A percentile compares a stretch with the other conserved stretches of the same genome.
Conservation (phyloP, 2,888 invertebrate genomes). For the Amphiduros pacificus region DNA sequence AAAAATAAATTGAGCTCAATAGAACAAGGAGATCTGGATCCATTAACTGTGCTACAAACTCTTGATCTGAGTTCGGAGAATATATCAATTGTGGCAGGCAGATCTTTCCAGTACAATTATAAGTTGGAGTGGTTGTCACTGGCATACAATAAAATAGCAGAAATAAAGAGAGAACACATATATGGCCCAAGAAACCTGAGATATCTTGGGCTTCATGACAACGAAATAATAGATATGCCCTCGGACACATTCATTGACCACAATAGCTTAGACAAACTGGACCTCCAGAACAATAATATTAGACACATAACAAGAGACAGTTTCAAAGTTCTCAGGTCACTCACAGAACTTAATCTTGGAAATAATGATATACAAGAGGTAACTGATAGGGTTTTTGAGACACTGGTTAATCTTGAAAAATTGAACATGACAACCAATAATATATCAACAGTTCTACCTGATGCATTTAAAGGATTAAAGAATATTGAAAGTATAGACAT, state of each 20-base stretch:
- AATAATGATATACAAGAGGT: not conserved
- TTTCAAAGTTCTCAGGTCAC: not conserved
- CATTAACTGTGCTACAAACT: not conserved
- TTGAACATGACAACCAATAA: not conserved
- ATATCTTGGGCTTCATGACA: not conserved
- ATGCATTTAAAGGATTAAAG: not conserved
- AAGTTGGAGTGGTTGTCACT: not conserved
- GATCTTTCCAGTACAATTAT: not conserved
- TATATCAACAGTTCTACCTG: not conserved
- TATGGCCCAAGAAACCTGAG: not conserved
- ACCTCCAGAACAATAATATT: not conserved
- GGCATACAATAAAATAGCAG: not conserved
- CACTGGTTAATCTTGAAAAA: not conserved
- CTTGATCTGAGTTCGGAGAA: not conserved
- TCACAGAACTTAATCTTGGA: not conserved
- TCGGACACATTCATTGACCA: not conserved
- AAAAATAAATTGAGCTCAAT: not conserved
- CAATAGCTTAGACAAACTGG: not conserved
- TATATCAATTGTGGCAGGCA: not conserved
- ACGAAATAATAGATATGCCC: not conserved
- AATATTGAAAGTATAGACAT: not conserved
- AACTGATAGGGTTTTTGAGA: not conserved
- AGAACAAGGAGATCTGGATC: not conserved
- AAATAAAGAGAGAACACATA: not conserved
- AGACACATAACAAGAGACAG: not conserved